These are phyloP conservation scores for Schizothorax lantsangensis DNA, from an alignment of 2,797 vertebrate genomes.

Conservation along the genomic window DNA sequence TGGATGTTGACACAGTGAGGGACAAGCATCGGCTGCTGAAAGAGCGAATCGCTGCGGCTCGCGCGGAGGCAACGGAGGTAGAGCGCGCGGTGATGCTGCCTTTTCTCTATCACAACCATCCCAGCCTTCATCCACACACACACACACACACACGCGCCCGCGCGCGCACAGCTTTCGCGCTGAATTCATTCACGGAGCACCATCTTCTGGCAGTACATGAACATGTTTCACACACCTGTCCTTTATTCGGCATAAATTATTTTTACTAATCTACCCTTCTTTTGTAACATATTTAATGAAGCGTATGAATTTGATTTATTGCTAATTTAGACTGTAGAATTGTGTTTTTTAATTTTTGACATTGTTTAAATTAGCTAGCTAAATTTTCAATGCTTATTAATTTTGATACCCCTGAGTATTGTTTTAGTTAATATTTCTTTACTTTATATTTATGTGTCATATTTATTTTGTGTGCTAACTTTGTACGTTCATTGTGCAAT, in stretches of 20 bases:
- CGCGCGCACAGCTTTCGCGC: not conserved
- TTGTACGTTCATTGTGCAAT: not conserved
- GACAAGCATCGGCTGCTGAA: slow-evolving; percentile 54
- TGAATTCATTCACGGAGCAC: slow-evolving; percentile 17
- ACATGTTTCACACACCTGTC: slow-evolving; percentile 1
- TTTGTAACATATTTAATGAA: not conserved
- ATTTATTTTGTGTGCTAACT: not conserved
- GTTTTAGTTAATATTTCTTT: not conserved
- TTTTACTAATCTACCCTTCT: not conserved
- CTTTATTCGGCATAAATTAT: not conserved
- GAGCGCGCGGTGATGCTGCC: slow-evolving; percentile 56
- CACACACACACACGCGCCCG: slow-evolving; percentile 18
- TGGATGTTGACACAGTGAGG: slow-evolving; percentile 50
- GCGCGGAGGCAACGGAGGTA: slow-evolving; percentile 45
- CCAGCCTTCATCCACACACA: slow-evolving; percentile 38
- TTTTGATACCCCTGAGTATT: not conserved
- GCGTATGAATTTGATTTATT: not conserved
- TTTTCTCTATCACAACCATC: slow-evolving; percentile 45
- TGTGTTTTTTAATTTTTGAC: not conserved
- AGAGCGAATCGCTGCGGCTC: slow-evolving; percentile 73
- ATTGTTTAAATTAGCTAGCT: too few relatives aligned
- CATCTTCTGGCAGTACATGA: slow-evolving; percentile 38
- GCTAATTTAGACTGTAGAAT: not conserved
- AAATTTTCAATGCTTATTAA: not conserved
- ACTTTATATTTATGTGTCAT: not conserved